These are phyloP conservation scores for Serripes groenlandicus DNA, from an alignment of 2,888 invertebrate species.

Conservation along the genomic window DNA sequence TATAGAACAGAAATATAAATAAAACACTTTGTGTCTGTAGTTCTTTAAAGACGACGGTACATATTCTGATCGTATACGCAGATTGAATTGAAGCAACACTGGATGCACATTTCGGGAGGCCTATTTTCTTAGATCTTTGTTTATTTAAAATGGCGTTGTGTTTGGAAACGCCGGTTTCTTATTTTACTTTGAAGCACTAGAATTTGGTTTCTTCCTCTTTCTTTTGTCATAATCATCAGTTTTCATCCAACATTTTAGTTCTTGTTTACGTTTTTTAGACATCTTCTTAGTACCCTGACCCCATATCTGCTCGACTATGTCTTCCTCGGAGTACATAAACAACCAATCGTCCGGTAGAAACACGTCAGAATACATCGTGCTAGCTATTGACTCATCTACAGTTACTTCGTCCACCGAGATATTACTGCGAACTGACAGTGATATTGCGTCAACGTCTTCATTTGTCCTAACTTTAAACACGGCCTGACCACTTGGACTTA, in stretches of 20 bases:
- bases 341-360: constrained; percentile 59
- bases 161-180: too few species aligned
- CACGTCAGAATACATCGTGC: constrained; percentile 41
- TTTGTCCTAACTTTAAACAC: constrained; percentile 15
- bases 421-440: constrained; percentile 27
- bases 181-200: too few species aligned
- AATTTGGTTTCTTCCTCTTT: constrained; percentile 20
- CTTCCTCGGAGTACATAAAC: constrained; percentile 29
- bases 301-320: constrained; percentile 41
- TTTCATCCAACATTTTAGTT: constrained; percentile 37
- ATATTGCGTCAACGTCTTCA: constrained; percentile 16
- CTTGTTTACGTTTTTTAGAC: constrained; percentile 32
- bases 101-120: too few species aligned
- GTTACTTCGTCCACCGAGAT: constrained; percentile 24
- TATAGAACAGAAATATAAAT: too few species aligned
- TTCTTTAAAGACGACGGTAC: too few species aligned
- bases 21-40: too few species aligned
- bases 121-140: too few species aligned
- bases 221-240: constrained; percentile 11
- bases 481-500: constrained; percentile 7
- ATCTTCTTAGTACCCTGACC: constrained; percentile 24
- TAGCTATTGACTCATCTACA: constrained; percentile 27
- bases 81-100: too few species aligned
- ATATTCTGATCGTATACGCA: too few species aligned
- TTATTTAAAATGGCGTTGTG: too few species aligned